Evolutionary conservation across 2,797 vertebrate genomes (phyloP).

Genomic region (Falco berigora): DNA sequence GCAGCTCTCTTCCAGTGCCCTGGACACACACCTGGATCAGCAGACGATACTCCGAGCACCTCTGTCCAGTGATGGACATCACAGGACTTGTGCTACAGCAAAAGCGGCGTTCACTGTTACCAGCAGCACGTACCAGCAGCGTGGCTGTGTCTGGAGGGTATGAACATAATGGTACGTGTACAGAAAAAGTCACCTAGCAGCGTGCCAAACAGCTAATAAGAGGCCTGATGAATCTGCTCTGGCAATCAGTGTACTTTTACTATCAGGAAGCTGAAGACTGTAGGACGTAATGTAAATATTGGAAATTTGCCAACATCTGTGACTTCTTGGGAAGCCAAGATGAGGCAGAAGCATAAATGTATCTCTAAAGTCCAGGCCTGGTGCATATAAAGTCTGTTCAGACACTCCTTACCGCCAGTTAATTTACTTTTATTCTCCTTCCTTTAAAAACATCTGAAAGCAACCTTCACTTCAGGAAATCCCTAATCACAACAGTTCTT

Average conservation of each 20-base stretch:
- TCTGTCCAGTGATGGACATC: rapidly evolving
- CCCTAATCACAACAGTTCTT: background rate
- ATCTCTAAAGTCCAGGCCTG: background rate
- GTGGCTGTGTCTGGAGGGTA: background rate
- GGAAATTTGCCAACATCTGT: background rate
- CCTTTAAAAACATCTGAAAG: background rate
- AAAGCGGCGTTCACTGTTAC: background rate
- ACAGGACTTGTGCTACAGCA: too few relatives aligned
- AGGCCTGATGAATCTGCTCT: background rate
- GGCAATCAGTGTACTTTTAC: background rate
- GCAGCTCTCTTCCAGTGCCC: background rate
- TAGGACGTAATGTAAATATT: background rate
- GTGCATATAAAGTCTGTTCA: background rate
- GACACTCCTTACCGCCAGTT: rapidly evolving
- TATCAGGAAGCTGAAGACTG: background rate
- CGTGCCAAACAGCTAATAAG: background rate
- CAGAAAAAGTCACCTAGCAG: background rate
- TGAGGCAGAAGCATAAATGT: background rate
- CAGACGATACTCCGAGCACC: background rate
- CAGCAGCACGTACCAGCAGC: rapidly evolving
- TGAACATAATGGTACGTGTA: background rate
- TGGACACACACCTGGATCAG: background rate
- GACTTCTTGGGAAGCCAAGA: background rate
- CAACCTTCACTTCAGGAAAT: background rate
- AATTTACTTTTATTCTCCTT: background rate